These are phyloP conservation scores for Choloepus didactylus DNA, from an alignment of 2,797 vertebrate species.

Conservation along the genomic window DNA sequence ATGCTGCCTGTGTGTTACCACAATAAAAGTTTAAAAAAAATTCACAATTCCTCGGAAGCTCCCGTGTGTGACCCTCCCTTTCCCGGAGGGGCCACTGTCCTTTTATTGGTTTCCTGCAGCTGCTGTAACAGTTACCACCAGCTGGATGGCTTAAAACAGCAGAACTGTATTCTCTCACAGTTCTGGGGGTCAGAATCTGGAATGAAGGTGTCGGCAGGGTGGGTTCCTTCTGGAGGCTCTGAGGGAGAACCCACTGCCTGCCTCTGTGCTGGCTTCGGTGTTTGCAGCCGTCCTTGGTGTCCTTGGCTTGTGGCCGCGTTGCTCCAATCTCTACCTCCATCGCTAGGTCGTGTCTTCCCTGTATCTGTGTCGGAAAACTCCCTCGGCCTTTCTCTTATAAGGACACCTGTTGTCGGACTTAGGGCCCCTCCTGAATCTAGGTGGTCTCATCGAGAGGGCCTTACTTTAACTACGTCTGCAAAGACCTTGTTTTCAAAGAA, in stretches of 20 bases:
- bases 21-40: too few relatives aligned
- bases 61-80: too few relatives aligned
- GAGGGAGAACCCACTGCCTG: neutral
- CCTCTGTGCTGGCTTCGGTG: neutral
- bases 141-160: neutral
- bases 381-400: too few relatives aligned
- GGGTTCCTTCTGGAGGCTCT: neutral
- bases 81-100: neutral
- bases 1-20: too few relatives aligned
- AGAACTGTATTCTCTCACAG: neutral
- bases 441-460: neutral
- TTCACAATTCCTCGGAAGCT: neutral
- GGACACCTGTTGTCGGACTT: neutral
- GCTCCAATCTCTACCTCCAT: neutral
- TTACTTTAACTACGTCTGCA: neutral
- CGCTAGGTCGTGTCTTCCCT: neutral
- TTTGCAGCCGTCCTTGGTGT: neutral
- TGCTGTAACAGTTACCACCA: neutral
- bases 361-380: too few relatives aligned
- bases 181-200: neutral
- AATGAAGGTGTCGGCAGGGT: neutral
- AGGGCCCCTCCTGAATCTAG: neutral
- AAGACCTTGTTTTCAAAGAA: neutral
- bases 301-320: neutral
- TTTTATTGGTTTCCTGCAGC: neutral